Percentiles rank a stretch among this genome's conserved stretches.
phyloP scores from a whole-genome alignment of 2,888 invertebrate species.

The Phortica okadai region DNA sequence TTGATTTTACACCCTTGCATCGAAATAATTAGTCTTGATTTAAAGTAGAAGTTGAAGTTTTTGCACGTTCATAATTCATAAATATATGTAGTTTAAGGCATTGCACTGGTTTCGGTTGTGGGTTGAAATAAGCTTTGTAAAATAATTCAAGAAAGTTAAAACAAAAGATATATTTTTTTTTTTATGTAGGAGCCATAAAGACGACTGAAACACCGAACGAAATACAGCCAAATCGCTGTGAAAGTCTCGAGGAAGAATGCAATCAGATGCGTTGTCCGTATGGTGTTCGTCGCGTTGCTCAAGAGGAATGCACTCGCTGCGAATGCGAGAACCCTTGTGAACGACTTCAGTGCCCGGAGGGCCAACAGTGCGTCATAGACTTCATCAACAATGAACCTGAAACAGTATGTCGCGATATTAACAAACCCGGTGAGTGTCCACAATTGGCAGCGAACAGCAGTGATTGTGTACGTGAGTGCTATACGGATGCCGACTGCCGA shows the following conservation, averaged over 20 bases:
- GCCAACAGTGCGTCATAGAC: constrained; percentile 83
- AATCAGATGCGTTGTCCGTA: constrained; percentile 82
- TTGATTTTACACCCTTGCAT: constrained; percentile 31
- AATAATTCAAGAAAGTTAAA: not conserved
- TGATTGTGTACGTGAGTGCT: constrained; percentile 84
- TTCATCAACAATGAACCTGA: constrained; percentile 67
- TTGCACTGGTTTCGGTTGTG: constrained; percentile 35
- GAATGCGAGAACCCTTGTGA: constrained; percentile 87
- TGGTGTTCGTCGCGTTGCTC: constrained; percentile 82
- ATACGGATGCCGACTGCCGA: constrained; percentile 88
- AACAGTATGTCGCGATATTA: constrained; percentile 73
- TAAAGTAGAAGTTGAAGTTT: constrained; percentile 34
- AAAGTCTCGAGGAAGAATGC: constrained; percentile 81
- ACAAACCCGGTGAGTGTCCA: constrained; percentile 85
- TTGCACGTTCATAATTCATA: constrained; percentile 56
- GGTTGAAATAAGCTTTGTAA: constrained; percentile 2
- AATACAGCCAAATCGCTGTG: constrained; percentile 78
- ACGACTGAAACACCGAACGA: constrained; percentile 43
- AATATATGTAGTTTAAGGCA: constrained; percentile 49
- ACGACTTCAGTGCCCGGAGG: constrained; percentile 79
- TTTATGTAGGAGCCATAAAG: constrained; percentile 48
- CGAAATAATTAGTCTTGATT: too few relatives aligned
- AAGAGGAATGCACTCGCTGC: constrained; percentile 82
- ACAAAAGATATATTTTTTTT: not conserved
- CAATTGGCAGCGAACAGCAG: constrained; percentile 75